Evolutionary conservation across 1,140 invertebrate genomes (phyloP), one percentile per base, ranked within the genome.

Genomic region (Colletes latitarsis): DNA sequence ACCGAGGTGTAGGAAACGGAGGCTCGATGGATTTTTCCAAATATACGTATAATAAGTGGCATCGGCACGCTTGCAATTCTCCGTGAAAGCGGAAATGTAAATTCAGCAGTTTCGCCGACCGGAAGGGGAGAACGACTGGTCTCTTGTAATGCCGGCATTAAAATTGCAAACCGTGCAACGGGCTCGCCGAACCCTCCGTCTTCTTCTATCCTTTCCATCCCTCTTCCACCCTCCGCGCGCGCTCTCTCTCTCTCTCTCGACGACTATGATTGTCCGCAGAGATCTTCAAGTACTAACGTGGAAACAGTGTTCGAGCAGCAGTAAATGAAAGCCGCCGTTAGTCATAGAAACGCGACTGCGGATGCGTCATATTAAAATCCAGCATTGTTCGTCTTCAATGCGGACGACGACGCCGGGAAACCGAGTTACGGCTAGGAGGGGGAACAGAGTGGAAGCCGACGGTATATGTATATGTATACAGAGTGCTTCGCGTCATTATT

Each of bases 161-260:
- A 90, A 90, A 90, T 90, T 90, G 89, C 89, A 90, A 90, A 88
- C 80, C 81, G 82, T 66, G 81, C 88, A 83, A 71, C 70, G 77
- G 43, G 70, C 60, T 49, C 43, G 49, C 17, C 66, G 49, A 66
- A n/a, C 41, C 66, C 63, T 41, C 41, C 62, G 52, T 85, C 70
- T 64, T 74, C 69, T 46, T 64, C 80, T 43, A 71, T 72, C 41
- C 53, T 78, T 19, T 43, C 15, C 57, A 10, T 53, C 41, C 52
- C 43, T 64, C 39, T 21, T 53, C 21, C 52, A 9, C 15, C 9
- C 67, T 14, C 41, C n/a, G n/a, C n/a, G n/a, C n/a, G n/a, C n/a
- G n/a, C n/a, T n/a, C n/a, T n/a, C n/a, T n/a, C n/a, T n/a, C 3
- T 1, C 0, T 39, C 49, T 10, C 55, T 55, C 52, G 39, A n/a